Conservation (phyloP, 2,888 invertebrate species). For the Pomacea canaliculata region DNA sequence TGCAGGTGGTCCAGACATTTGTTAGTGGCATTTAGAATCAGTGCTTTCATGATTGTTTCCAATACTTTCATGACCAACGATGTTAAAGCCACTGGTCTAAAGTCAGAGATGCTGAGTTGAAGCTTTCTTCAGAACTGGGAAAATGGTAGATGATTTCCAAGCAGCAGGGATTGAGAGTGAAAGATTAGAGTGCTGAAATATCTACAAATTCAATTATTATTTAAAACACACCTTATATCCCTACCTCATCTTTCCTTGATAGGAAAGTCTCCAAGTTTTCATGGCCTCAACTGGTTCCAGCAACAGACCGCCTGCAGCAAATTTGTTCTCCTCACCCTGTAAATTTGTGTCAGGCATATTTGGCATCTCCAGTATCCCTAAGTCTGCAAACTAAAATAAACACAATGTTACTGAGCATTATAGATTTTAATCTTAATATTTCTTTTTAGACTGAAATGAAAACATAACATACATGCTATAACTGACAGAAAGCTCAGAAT, state of each 20-base stretch:
- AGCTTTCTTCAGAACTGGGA: no score
- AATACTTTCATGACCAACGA: no score
- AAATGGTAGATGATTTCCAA: no score
- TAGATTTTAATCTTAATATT: neutral
- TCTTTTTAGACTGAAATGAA: neutral
- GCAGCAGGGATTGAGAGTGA: no score
- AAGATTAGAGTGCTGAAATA: no score
- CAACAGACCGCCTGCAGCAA: slow-evolving; percentile 79
- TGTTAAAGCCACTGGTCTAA: no score
- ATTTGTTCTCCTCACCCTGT: slow-evolving; percentile 69
- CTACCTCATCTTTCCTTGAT: slow-evolving; percentile 78
- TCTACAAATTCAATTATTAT: no score
- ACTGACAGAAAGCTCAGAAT: neutral
- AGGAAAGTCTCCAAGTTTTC: slow-evolving; percentile 80
- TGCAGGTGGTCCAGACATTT: no score
- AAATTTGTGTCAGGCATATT: slow-evolving; percentile 81
- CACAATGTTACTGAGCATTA: slow-evolving; percentile 4
- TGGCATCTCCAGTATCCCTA: slow-evolving; percentile 79
- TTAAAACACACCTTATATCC: neutral
- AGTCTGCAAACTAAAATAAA: slow-evolving; percentile 75
- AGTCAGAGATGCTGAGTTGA: no score
- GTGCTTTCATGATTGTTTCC: no score
- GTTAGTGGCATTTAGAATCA: no score
- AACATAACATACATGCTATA: neutral
- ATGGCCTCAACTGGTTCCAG: slow-evolving; percentile 80